Percentiles rank a stretch among this genome's conserved stretches.
Conservation (phyloP, 2,797 vertebrate species). For the Fratercula arctica region DNA sequence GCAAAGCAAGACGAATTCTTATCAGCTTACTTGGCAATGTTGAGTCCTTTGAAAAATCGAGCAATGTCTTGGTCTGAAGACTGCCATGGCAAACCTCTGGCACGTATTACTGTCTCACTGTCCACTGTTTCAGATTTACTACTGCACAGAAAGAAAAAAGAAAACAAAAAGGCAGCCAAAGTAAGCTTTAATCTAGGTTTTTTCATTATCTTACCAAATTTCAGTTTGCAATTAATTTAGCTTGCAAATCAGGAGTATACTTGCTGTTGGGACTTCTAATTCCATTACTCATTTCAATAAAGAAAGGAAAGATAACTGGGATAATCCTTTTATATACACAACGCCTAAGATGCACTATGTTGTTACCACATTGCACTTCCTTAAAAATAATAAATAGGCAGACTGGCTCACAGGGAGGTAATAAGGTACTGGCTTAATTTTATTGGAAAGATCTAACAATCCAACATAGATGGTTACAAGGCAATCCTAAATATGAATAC, state of each 20-base stretch:
- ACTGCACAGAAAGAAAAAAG: conserved; percentile 52
- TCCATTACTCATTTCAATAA: neutral
- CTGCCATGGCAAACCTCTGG: conserved; percentile 94
- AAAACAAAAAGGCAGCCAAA: neutral
- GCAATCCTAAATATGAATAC: neutral
- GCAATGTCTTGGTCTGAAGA: conserved; percentile 98
- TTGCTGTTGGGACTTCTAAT: neutral
- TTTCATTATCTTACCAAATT: neutral
- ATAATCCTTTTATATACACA: neutral
- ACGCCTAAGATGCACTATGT: neutral
- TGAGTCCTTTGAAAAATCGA: conserved; percentile 97
- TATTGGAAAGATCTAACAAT: neutral
- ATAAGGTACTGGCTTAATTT: neutral
- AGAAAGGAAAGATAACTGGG: neutral
- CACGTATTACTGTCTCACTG: conserved; percentile 94
- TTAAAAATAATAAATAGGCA: neutral
- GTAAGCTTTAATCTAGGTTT: neutral
- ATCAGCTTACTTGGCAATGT: conserved; percentile 90
- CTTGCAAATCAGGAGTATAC: neutral
- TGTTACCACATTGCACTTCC: neutral
- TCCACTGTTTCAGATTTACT: conserved; percentile 93
- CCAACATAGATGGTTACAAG: neutral
- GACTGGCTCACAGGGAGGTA: neutral
- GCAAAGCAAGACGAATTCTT: neutral
- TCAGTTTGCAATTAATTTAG: neutral